Percentiles rank a stretch among this genome's conserved stretches.
Conservation (phyloP, 2,113 vertebrate genomes). For the Tachysurus fulvidraco region DNA sequence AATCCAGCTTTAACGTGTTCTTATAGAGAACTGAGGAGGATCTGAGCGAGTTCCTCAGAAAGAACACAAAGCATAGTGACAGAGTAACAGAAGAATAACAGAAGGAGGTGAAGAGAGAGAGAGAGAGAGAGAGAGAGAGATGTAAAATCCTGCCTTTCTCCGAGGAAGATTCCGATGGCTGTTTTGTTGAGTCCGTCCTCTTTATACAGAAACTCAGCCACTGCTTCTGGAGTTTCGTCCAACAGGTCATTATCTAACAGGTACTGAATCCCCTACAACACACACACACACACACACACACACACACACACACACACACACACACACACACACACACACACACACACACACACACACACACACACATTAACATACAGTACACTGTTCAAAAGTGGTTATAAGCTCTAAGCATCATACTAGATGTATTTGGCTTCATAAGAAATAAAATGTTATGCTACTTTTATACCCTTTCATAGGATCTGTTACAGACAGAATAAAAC, state of each 20-base stretch:
- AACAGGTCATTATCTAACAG: slow-evolving; percentile 79
- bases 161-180: slow-evolving; percentile 88
- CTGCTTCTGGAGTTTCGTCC: slow-evolving; percentile 71
- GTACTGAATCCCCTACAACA: slow-evolving; percentile 83
- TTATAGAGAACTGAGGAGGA: background rate
- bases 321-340: background rate
- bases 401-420: background rate
- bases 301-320: slow-evolving; percentile 15
- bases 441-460: background rate
- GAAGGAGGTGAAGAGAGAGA: background rate
- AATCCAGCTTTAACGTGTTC: background rate
- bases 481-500: too few relatives aligned
- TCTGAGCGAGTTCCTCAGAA: background rate
- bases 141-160: slow-evolving; percentile 76
- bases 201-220: slow-evolving; percentile 89
- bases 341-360: background rate
- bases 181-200: slow-evolving; percentile 93
- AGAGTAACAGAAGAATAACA: background rate
- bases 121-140: background rate
- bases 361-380: background rate
- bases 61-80: background rate
- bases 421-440: background rate
- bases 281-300: slow-evolving; percentile 7
- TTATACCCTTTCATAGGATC: background rate
- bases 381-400: background rate